A percentile compares a stretch with the other conserved stretches of the same genome.
These are phyloP conservation scores for Seriola aureovittata DNA, from an alignment of 2,113 vertebrate genomes.

Conservation along the genomic window DNA sequence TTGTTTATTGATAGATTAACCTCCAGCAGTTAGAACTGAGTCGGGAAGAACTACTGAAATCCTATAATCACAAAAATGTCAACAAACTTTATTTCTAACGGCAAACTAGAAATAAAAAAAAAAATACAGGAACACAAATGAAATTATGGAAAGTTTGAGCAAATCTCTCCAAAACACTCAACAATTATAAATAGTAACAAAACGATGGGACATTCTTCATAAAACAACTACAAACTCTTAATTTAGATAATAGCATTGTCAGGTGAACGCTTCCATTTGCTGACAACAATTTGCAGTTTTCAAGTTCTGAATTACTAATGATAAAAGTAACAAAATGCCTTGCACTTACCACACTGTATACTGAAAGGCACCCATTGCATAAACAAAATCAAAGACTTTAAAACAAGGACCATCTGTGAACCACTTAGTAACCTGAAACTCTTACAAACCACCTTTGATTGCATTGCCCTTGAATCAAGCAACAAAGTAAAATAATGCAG, in stretches of 20 bases:
- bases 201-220: neutral
- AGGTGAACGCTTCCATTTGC: neutral
- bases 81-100: constrained; percentile 69
- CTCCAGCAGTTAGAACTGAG: neutral
- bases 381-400: constrained; percentile 34
- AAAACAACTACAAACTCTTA: constrained; percentile 13
- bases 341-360: constrained; percentile 17
- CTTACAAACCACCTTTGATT: constrained; percentile 23
- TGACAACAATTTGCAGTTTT: neutral
- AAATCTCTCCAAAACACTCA: constrained; percentile 24
- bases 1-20: neutral
- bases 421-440: constrained; percentile 17
- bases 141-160: constrained; percentile 26
- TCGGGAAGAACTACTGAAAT: constrained; percentile 17
- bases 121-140: constrained; percentile 34
- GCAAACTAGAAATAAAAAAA: constrained; percentile 62
- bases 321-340: constrained; percentile 3
- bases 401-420: constrained; percentile 25
- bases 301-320: neutral
- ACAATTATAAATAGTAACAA: constrained; percentile 36
- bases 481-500: neutral
- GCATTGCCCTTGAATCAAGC: constrained; percentile 10
- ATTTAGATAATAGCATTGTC: constrained; percentile 16
- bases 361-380: constrained; percentile 46
- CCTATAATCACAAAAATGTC: constrained; percentile 55